These are phyloP conservation scores for Stomatorhinus ivindoensis DNA, from an alignment of 2,113 vertebrate genomes.

Conservation along the genomic window DNA sequence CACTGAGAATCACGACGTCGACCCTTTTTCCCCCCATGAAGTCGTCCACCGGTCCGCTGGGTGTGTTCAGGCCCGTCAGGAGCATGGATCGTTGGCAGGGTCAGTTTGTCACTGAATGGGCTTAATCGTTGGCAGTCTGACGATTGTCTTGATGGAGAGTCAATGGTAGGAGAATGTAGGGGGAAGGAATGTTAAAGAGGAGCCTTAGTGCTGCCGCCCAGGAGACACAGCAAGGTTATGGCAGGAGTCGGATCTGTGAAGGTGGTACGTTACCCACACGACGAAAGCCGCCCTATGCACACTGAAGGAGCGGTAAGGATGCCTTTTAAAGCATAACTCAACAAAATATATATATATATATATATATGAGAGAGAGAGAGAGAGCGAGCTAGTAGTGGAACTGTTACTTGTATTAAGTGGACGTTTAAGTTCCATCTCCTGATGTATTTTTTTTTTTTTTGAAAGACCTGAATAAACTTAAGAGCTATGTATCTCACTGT, in stretches of 20 bases:
- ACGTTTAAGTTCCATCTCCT: background rate
- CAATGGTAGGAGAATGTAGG: constrained; percentile 2
- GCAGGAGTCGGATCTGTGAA: constrained; percentile 28
- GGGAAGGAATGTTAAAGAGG: constrained; percentile 25
- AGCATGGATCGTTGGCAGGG: background rate
- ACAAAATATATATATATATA: too few relatives aligned
- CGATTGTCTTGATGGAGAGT: constrained; percentile 2
- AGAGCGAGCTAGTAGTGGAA: background rate
- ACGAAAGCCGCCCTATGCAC: background rate
- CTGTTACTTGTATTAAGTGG: background rate
- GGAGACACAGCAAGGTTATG: constrained; percentile 28
- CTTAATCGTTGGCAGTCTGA: constrained; percentile 12
- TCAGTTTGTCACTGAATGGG: background rate
- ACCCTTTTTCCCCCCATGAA: background rate
- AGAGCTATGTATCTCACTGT: background rate
- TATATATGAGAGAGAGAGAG: too few relatives aligned
- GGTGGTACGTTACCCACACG: constrained; percentile 16
- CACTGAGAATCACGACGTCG: background rate
- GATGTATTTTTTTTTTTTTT: background rate
- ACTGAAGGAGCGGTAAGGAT: background rate
- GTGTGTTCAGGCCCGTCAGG: background rate
- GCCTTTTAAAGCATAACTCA: background rate
- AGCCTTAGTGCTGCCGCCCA: background rate
- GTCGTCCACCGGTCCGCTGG: background rate
- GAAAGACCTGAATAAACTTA: background rate